Percentiles rank a stretch among this genome's conserved stretches.
phyloP scores from a whole-genome alignment of 2,888 invertebrate genomes.

The Volucella bombylans region DNA sequence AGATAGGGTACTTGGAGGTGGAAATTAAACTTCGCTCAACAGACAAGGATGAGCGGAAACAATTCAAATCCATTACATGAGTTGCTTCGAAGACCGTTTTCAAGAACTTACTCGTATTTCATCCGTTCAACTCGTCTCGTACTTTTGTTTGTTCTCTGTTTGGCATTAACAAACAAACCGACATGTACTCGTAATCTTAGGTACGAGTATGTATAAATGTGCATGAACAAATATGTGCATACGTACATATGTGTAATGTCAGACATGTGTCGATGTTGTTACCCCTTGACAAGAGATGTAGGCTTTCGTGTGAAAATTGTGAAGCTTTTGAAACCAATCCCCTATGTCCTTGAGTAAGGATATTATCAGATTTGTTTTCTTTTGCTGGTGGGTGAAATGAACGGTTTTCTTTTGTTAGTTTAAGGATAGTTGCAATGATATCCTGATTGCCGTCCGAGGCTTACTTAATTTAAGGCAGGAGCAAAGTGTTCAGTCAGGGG shows the following conservation, averaged over 20 bases:
- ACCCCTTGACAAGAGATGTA: constrained; percentile 51
- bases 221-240: too few species aligned
- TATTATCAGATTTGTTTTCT: constrained; percentile 62
- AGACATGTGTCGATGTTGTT: constrained; percentile 45
- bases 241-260: background rate
- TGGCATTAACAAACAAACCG: constrained; percentile 43
- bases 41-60: constrained; percentile 31
- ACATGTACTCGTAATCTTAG: background rate
- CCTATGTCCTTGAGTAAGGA: constrained; percentile 49
- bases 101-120: constrained; percentile 48
- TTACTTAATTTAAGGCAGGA: too few species aligned
- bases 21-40: constrained; percentile 58
- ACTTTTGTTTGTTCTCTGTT: constrained; percentile 55
- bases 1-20: constrained; percentile 32
- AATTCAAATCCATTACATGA: constrained; percentile 48
- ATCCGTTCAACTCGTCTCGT: constrained; percentile 61
- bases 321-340: constrained; percentile 43
- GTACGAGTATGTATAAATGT: too few species aligned
- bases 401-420: too few species aligned
- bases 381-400: constrained; percentile 1
- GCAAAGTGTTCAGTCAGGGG: too few species aligned
- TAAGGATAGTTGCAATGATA: too few species aligned
- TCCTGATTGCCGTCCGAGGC: too few species aligned
- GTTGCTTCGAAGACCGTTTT: constrained; percentile 8
- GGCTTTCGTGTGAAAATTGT: constrained; percentile 41